phyloP scores from a whole-genome alignment of 2,888 invertebrate species.

The Eulithis prunata region DNA sequence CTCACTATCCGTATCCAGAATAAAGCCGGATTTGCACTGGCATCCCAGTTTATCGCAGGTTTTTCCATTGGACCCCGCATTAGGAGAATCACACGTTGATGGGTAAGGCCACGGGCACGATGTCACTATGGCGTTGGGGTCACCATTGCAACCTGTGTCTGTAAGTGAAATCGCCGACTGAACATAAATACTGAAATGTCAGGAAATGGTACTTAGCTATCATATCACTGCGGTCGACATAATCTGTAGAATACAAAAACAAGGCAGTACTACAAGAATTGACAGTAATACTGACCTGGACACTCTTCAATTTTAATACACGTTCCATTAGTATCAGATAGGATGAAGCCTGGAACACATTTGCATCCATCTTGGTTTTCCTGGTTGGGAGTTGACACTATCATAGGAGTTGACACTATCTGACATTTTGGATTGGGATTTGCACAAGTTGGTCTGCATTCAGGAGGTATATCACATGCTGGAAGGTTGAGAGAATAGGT shows the following conservation, averaged over 20 bases:
- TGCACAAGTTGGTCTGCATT: conserved; percentile 43
- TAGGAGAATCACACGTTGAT: conserved; percentile 48
- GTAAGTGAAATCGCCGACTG: neutral
- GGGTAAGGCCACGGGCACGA: conserved; percentile 46
- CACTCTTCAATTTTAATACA: conserved; percentile 45
- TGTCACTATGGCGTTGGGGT: conserved; percentile 44
- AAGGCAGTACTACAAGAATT: neutral
- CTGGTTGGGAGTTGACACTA: neutral
- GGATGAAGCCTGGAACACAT: conserved; percentile 43
- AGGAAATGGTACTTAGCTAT: too few species aligned
- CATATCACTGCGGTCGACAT: too few species aligned
- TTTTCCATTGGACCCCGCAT: conserved; percentile 36
- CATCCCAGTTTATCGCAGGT: conserved; percentile 44
- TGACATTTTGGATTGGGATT: conserved; percentile 33
- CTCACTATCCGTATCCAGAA: conserved; percentile 40
- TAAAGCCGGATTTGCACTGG: conserved; percentile 46
- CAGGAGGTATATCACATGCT: conserved; percentile 23
- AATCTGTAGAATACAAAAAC: too few species aligned
- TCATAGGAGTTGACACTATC: neutral
- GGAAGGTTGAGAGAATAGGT: neutral
- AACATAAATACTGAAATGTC: neutral
- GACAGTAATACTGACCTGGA: conserved; percentile 31
- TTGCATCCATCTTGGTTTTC: conserved; percentile 38
- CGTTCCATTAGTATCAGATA: conserved; percentile 36
- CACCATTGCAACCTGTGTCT: conserved; percentile 45